Percentiles rank a stretch among this genome's conserved stretches.
These are phyloP conservation scores for Sinopyrophorus schimmeli DNA, from an alignment of 2,888 invertebrate genomes.

Conservation along the genomic window DNA sequence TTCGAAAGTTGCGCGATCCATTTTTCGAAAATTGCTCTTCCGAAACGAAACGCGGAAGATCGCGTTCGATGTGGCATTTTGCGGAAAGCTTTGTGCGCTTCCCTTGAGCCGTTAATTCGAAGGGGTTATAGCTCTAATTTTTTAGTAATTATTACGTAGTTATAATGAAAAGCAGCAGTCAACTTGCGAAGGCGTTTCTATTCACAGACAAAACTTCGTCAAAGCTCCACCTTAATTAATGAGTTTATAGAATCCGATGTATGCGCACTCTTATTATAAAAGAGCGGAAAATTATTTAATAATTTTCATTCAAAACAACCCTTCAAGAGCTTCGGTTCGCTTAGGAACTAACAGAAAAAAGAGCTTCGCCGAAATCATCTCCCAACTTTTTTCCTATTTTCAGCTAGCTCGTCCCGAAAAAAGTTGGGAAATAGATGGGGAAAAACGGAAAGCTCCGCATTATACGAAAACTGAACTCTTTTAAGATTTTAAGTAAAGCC, in stretches of 20 bases:
- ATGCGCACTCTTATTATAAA: constrained; percentile 32
- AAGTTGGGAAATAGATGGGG: neutral
- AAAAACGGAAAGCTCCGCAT: constrained; percentile 18
- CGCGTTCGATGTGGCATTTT: no score
- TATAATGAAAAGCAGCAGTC: constrained; percentile 41
- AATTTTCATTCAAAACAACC: neutral
- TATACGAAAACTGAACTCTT: constrained; percentile 28
- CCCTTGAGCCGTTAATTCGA: constrained; percentile 13
- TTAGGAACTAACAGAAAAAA: neutral
- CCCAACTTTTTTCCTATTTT: neutral
- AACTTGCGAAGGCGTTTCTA: constrained; percentile 40
- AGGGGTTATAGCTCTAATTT: constrained; percentile 15
- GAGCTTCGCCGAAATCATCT: neutral
- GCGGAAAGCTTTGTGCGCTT: no score
- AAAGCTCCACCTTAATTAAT: constrained; percentile 51
- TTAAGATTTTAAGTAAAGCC: constrained; percentile 24
- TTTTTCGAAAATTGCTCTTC: no score
- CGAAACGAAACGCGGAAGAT: no score
- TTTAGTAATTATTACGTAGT: constrained; percentile 39
- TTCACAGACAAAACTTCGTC: constrained; percentile 45
- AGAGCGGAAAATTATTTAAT: constrained; percentile 34
- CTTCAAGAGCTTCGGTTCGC: no score
- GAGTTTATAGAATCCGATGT: constrained; percentile 46
- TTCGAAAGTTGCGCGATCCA: no score
- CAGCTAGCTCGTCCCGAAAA: neutral